phyloP scores from a whole-genome alignment of 2,888 invertebrate species.

The Gortyna flavago region DNA sequence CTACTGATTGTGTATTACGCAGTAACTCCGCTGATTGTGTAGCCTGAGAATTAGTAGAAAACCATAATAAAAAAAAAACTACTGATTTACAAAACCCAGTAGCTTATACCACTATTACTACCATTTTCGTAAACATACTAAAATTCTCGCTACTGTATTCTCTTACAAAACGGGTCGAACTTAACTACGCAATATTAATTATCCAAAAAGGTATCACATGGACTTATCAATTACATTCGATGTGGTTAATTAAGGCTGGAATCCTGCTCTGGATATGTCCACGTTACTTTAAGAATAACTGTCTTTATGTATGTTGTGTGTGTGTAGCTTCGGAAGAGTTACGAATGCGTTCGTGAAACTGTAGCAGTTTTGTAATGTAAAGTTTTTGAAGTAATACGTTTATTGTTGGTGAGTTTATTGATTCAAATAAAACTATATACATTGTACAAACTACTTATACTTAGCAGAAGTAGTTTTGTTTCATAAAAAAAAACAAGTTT shows the following conservation, averaged over 20 bases:
- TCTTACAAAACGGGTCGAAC: conserved; percentile 32
- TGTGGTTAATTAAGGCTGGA: conserved; percentile 69
- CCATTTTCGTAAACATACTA: conserved; percentile 25
- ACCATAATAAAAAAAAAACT: too few species aligned
- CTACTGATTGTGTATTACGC: not conserved
- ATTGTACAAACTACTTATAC: not conserved
- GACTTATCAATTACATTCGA: conserved; percentile 68
- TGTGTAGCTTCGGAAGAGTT: conserved; percentile 32
- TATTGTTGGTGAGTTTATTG: not conserved
- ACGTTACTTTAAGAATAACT: conserved; percentile 62
- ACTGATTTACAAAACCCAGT: not conserved
- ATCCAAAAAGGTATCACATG: conserved; percentile 63
- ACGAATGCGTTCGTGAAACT: conserved; percentile 16
- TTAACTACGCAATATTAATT: conserved; percentile 56
- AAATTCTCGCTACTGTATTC: conserved; percentile 36
- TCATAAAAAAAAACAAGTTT: too few species aligned
- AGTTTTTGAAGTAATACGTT: not conserved
- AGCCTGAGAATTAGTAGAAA: conserved; percentile 16
- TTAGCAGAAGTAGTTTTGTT: too few species aligned
- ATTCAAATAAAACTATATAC: not conserved
- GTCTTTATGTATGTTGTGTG: conserved; percentile 31
- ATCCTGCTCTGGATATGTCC: conserved; percentile 59
- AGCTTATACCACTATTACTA: conserved; percentile 8
- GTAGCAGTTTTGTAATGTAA: conserved; percentile 23
- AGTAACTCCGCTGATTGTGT: not conserved